These are phyloP conservation scores for Gymnothorax javanicus DNA, from an alignment of 2,797 vertebrate species.

Conservation along the genomic window DNA sequence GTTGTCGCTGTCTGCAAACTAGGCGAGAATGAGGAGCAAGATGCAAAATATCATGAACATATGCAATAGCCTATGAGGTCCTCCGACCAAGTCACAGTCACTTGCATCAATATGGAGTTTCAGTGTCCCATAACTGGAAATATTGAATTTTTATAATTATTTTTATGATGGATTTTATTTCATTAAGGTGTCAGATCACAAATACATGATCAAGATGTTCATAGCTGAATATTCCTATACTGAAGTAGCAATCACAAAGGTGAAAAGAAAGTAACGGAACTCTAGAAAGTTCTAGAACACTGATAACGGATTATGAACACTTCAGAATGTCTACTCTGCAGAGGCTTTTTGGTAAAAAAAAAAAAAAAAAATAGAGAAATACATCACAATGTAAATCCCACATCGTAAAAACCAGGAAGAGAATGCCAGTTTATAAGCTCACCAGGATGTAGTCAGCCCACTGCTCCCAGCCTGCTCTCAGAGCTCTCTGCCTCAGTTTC, in stretches of 20 bases:
- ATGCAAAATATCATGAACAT: background rate
- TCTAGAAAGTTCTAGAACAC: no score
- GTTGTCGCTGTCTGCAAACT: conserved; percentile 87
- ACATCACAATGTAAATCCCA: background rate
- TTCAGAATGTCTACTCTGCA: no score
- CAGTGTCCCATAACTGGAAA: no score
- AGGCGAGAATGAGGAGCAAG: background rate
- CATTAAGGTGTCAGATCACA: no score
- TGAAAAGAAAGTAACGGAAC: no score
- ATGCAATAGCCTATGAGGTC: background rate
- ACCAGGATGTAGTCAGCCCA: conserved; percentile 90
- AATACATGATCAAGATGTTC: no score
- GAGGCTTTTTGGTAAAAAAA: no score
- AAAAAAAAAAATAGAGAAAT: background rate
- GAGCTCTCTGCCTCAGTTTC: conserved; percentile 82
- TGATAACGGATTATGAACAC: no score
- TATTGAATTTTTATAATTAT: no score
- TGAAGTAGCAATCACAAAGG: no score
- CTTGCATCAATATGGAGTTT: background rate
- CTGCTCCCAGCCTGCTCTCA: conserved; percentile 76
- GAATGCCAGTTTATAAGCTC: conserved; percentile 44
- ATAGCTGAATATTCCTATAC: no score
- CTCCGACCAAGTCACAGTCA: background rate
- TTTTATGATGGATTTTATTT: no score
- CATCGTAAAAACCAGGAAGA: background rate